Evolutionary conservation across 2,113 vertebrate genomes (phyloP).

Genomic region (Coracopsis vasa): DNA sequence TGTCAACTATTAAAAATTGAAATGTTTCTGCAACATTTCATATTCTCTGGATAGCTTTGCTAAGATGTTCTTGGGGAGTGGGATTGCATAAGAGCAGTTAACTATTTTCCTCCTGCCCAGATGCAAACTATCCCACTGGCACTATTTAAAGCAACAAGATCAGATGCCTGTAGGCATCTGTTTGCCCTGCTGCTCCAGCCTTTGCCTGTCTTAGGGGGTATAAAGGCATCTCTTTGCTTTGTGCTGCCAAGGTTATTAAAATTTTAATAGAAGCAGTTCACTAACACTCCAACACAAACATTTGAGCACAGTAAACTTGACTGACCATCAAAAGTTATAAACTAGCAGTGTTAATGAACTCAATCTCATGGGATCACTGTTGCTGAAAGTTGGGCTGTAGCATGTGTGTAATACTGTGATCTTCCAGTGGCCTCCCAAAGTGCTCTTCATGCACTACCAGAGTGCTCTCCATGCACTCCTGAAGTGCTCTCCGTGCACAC

Average conservation of each 20-base stretch:
- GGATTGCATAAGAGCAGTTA: background rate
- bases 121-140: background rate
- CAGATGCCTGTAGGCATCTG: background rate
- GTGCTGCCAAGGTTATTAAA: background rate
- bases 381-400: background rate
- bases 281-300: background rate
- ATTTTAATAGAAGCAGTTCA: background rate
- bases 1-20: background rate
- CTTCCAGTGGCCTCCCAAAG: background rate
- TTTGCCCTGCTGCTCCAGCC: background rate
- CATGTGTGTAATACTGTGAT: background rate
- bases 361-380: background rate
- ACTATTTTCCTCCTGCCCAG: background rate
- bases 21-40: background rate
- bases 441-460: background rate
- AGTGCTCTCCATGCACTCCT: background rate
- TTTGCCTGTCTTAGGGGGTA: background rate
- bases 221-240: background rate
- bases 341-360: background rate
- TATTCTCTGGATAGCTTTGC: background rate
- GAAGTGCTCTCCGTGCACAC: background rate
- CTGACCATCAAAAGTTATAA: background rate
- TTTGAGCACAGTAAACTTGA: background rate
- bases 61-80: background rate
- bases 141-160: background rate